Percentiles rank a stretch among this genome's conserved stretches.
Evolutionary conservation across 2,888 invertebrate species (phyloP).

Genomic region (Rotaria socialis): DNA sequence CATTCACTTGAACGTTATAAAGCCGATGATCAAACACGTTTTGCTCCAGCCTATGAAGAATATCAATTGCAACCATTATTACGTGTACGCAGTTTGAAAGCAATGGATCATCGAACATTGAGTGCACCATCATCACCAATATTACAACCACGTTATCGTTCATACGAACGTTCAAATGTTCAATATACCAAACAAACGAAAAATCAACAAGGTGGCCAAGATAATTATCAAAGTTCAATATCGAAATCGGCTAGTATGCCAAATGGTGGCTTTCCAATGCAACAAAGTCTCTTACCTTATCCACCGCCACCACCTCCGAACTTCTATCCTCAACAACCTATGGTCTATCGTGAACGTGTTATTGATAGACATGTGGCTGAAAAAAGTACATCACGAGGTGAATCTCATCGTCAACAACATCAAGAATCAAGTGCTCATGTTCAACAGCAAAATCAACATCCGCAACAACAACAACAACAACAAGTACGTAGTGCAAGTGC

Average conservation of each 20-base stretch:
- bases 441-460: conserved; percentile 11
- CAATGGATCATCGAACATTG: conserved; percentile 19
- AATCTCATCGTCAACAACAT: conserved; percentile 19
- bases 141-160: conserved; percentile 15
- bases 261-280: not conserved
- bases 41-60: not conserved
- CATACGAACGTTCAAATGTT: conserved; percentile 25
- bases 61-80: conserved; percentile 36
- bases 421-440: not conserved
- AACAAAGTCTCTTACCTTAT: not conserved
- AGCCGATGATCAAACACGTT: not conserved
- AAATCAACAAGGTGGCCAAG: not conserved
- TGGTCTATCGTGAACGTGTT: conserved; percentile 31
- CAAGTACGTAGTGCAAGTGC: not conserved
- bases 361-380: conserved; percentile 36
- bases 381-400: not conserved
- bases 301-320: not conserved
- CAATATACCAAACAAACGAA: not conserved
- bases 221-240: conserved; percentile 14
- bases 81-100: conserved; percentile 36
- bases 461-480: not conserved
- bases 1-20: conserved; percentile 27
- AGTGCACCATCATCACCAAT: conserved; percentile 25
- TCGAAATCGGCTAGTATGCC: conserved; percentile 22
- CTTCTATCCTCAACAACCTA: not conserved